Percentiles rank a stretch among this genome's conserved stretches.
Conservation (phyloP, 2,797 vertebrate genomes). For the Pampus argenteus region DNA sequence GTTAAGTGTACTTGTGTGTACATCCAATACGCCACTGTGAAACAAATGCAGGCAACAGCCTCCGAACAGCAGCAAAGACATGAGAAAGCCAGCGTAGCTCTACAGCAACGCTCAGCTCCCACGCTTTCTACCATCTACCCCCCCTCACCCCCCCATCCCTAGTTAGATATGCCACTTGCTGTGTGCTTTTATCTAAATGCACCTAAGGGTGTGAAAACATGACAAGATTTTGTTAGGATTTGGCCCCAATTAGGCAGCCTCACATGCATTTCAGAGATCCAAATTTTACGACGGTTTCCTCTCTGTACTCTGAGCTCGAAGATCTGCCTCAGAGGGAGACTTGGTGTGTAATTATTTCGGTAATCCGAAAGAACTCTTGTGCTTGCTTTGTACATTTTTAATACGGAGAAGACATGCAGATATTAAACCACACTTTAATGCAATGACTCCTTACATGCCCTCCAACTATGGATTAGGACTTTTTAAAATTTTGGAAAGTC, state of each 20-base stretch:
- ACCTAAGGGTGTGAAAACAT: constrained; percentile 74
- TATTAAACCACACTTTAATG: constrained; percentile 18
- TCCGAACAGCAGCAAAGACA: constrained; percentile 39
- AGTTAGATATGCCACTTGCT: constrained; percentile 59
- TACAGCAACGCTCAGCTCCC: constrained; percentile 44
- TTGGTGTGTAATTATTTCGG: constrained; percentile 56
- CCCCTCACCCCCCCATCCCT: constrained; percentile 21
- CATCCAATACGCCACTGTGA: constrained; percentile 24
- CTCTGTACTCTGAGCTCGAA: constrained; percentile 34
- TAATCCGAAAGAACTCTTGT: constrained; percentile 46
- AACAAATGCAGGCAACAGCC: constrained; percentile 37
- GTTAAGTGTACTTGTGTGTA: constrained; percentile 17
- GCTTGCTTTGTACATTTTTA: constrained; percentile 57
- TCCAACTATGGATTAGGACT: constrained; percentile 12
- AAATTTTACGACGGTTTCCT: constrained; percentile 51
- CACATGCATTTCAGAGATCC: constrained; percentile 49
- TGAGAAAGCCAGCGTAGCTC: constrained; percentile 40
- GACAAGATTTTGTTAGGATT: constrained; percentile 72
- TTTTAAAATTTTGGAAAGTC: constrained; percentile 5
- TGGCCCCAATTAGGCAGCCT: constrained; percentile 71
- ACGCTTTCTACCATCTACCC: constrained; percentile 40
- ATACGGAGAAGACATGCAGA: constrained; percentile 23
- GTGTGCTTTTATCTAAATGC: constrained; percentile 73
- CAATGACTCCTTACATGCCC: constrained; percentile 7
- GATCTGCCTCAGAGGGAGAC: constrained; percentile 41